These are phyloP conservation scores for Ctenomys sociabilis DNA, from an alignment of 2,113 vertebrate species.

Conservation along the genomic window DNA sequence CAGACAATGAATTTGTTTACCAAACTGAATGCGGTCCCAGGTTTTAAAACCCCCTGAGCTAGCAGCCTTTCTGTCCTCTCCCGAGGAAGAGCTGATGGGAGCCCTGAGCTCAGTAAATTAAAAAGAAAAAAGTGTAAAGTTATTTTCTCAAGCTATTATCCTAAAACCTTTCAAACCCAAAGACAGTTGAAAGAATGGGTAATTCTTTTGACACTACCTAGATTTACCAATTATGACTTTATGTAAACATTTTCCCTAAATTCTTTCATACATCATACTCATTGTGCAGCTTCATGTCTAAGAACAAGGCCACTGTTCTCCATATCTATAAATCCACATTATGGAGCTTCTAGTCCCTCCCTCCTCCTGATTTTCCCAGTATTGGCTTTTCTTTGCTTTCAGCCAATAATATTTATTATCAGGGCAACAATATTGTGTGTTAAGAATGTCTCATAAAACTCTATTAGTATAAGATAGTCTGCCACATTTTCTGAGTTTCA, in stretches of 20 bases:
- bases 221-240: not conserved
- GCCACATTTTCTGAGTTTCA: not conserved
- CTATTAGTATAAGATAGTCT: slow-evolving; percentile 27
- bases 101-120: no score
- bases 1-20: no score
- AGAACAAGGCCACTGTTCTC: not conserved
- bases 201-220: not conserved
- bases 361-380: not conserved
- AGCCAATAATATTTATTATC: not conserved
- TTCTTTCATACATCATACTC: not conserved
- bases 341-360: not conserved
- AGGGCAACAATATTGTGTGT: not conserved
- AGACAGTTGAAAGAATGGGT: not conserved
- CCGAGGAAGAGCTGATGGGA: no score
- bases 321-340: not conserved
- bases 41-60: no score
- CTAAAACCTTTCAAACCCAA: not conserved
- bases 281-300: not conserved
- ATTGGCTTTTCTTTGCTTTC: not conserved
- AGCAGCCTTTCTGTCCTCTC: no score
- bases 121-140: no score
- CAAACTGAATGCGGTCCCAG: no score
- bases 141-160: not conserved
- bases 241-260: not conserved
- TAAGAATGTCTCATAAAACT: not conserved